Base-by-base conservation (phyloP, 2,888 invertebrate genomes). In the Zonitis immaculata region DNA sequence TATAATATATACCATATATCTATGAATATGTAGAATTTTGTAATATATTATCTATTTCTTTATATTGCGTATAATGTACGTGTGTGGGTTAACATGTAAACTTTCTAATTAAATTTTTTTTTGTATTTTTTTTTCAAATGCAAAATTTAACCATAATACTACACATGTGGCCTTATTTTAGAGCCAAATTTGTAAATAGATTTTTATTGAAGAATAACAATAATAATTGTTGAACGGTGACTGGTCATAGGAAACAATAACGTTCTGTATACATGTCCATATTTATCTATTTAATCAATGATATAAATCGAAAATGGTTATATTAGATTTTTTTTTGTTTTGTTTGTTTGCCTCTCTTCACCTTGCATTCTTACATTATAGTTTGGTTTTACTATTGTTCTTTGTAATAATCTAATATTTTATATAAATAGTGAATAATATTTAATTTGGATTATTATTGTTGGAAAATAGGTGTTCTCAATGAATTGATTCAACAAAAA, bases 21-120 rank as follows among this genome's bases (percentile, higher is more conserved):
- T 44, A 51, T 51, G 44, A 54, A 51, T 50, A 54, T 51, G 54
- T 47, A 50, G 39, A 54, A 42, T 54, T 50, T 54, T 50, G 54
- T 54, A 54, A 54, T 51, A 54, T 47, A 26, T 45, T 54, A 46
- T 35, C 11, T 39, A 44, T 50, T 42, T 50, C 54, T 47, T 44
- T 51, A 54, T 54, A 47, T 44, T 46, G 28, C 44, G 27, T 27
- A 49, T 48, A 54, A 44, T 47, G 44, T 47, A 51, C 42, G 53
- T 47, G 54, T 47, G 54, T 54, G 25, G 54, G 54, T 47, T 35
- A 46, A 42, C 42, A 46, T 50, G 9, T 28, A 44, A 27, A 54
- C 50, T 46, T 54, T 51, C 47, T 47, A 42, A 49, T 44, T 44
- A 44, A 3, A 25, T 44, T 44, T 44, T 27, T 44, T 25, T 7